phyloP scores from a whole-genome alignment of 2,888 invertebrate species.

The Pedicia rivosa region DNA sequence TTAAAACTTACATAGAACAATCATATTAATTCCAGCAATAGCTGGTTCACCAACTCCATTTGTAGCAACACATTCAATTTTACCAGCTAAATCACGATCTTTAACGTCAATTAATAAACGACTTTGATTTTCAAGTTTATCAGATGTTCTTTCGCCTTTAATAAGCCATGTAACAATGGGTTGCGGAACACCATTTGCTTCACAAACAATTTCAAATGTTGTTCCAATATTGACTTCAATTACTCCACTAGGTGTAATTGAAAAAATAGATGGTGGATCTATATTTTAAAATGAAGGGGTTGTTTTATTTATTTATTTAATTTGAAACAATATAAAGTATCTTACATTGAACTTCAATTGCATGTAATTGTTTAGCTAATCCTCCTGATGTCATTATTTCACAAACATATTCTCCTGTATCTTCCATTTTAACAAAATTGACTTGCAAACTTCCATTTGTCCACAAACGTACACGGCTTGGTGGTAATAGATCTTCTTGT shows the following conservation, averaged over 20 bases:
- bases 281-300: slow-evolving; percentile 13
- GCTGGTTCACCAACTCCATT: slow-evolving; percentile 65
- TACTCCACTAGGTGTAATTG: slow-evolving; percentile 50
- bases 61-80: slow-evolving; percentile 53
- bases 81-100: slow-evolving; percentile 48
- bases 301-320: background rate
- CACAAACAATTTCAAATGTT: slow-evolving; percentile 57
- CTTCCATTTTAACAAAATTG: slow-evolving; percentile 31
- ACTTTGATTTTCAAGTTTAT: slow-evolving; percentile 22
- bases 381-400: slow-evolving; percentile 27
- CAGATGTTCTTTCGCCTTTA: slow-evolving; percentile 27
- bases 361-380: slow-evolving; percentile 43
- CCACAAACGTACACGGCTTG: slow-evolving; percentile 44
- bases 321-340: slow-evolving; percentile 14
- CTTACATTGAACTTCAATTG: slow-evolving; percentile 66
- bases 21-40: slow-evolving; percentile 45
- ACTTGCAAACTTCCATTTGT: slow-evolving; percentile 55
- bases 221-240: slow-evolving; percentile 58
- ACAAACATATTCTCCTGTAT: slow-evolving; percentile 39
- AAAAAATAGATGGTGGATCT: slow-evolving; percentile 54
- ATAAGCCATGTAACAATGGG: slow-evolving; percentile 57
- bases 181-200: slow-evolving; percentile 50
- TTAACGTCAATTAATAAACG: slow-evolving; percentile 25
- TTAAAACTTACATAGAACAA: slow-evolving; percentile 48
- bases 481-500: slow-evolving; percentile 33